Conservation (phyloP, 2,797 vertebrate species). For the Neosalanx taihuensis region DNA sequence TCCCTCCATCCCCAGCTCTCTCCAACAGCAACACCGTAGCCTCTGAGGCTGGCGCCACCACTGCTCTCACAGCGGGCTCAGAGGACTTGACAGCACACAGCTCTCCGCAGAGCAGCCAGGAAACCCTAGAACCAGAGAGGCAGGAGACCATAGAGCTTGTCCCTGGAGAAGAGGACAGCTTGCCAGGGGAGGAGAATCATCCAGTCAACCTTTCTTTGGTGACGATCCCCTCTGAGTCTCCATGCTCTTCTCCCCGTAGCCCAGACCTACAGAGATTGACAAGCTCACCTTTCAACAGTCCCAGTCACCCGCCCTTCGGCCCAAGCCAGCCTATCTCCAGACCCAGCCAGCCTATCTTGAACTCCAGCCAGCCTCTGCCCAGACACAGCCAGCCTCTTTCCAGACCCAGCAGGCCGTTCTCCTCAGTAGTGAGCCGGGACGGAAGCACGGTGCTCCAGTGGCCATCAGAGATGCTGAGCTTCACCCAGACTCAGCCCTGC, state of each 20-base stretch:
- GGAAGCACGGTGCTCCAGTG: constrained; percentile 81
- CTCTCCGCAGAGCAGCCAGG: constrained; percentile 26
- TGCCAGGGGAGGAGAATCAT: constrained; percentile 30
- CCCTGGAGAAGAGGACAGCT: constrained; percentile 6
- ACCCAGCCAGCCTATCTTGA: constrained; percentile 44
- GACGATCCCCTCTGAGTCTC: constrained; percentile 40
- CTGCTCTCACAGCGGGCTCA: constrained; percentile 27
- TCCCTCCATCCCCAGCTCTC: constrained; percentile 22
- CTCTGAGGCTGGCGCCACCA: constrained; percentile 8
- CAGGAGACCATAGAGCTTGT: constrained; percentile 6
- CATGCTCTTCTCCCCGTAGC: constrained; percentile 10
- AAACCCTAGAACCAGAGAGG: constrained; percentile 7
- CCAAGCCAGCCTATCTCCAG: constrained; percentile 25
- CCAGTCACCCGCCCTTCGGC: not conserved
- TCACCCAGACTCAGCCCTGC: constrained; percentile 76
- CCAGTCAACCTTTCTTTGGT: constrained; percentile 19
- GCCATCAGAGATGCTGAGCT: constrained; percentile 84
- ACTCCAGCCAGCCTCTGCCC: constrained; percentile 57
- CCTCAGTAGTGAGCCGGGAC: constrained; percentile 77
- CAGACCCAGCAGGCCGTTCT: constrained; percentile 71
- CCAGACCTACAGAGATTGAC: constrained; percentile 38
- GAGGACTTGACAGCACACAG: constrained; percentile 28
- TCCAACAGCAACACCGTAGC: constrained; percentile 19
- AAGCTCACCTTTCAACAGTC: constrained; percentile 21
- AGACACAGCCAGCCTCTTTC: constrained; percentile 24